These are phyloP conservation scores for Eutrigla gurnardus DNA, from an alignment of 2,797 vertebrate genomes.

Conservation along the genomic window DNA sequence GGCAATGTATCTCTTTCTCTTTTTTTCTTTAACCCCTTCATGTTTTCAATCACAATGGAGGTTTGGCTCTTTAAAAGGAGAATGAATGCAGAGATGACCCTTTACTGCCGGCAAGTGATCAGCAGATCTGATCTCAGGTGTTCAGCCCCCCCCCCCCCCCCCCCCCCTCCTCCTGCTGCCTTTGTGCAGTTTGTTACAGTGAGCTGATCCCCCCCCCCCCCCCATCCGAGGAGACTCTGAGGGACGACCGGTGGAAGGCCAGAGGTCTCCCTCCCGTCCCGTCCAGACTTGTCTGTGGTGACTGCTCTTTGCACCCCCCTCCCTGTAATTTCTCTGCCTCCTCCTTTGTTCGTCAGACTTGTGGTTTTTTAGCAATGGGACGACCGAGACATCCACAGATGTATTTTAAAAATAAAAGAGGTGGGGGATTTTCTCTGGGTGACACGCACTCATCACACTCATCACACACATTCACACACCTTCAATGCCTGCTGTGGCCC, in stretches of 20 bases:
- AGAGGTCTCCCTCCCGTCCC: slow-evolving; percentile 66
- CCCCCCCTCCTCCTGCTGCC: slow-evolving; percentile 49
- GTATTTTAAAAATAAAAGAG: slow-evolving; percentile 65
- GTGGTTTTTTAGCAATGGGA: slow-evolving; percentile 54
- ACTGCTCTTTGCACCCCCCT: slow-evolving; percentile 70
- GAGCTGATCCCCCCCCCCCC: slow-evolving; percentile 31
- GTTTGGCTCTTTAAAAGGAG: slow-evolving; percentile 38
- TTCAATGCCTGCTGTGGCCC: slow-evolving; percentile 58
- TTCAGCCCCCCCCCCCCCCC: slow-evolving; percentile 43
- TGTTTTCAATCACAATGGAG: slow-evolving; percentile 43
- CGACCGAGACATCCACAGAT: slow-evolving; percentile 46
- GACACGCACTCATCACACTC: slow-evolving; percentile 31
- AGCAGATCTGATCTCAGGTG: slow-evolving; percentile 75
- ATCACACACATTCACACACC: slow-evolving; percentile 40
- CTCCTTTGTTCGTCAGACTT: slow-evolving; percentile 76
- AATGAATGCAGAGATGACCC: slow-evolving; percentile 41
- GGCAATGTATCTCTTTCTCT: slow-evolving; percentile 19
- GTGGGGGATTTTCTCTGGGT: slow-evolving; percentile 55
- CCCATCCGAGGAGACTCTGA: slow-evolving; percentile 39
- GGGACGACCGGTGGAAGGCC: slow-evolving; percentile 54
- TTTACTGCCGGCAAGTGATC: slow-evolving; percentile 66
- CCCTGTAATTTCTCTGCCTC: slow-evolving; percentile 52
- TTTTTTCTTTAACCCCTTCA: slow-evolving; percentile 24
- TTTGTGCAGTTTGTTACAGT: slow-evolving; percentile 64
- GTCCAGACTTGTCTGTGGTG: slow-evolving; percentile 73